phyloP scores from a whole-genome alignment of 2,113 vertebrate genomes.

The Vulpes ferrilata region DNA sequence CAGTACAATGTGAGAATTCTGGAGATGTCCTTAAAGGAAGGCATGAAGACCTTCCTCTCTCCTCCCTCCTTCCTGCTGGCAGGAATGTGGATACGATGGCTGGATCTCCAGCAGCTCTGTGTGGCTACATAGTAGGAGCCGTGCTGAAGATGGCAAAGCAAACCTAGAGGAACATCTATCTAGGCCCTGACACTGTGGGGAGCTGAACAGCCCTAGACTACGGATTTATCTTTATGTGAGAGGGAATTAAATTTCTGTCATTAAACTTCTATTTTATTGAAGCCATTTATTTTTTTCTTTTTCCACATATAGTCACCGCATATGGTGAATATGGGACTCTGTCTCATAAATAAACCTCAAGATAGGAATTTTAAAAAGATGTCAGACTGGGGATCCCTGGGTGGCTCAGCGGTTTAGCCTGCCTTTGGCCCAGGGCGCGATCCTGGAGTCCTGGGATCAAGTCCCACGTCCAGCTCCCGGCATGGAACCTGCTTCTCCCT shows the following conservation, averaged over 20 bases:
- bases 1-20: neutral
- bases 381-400: no score
- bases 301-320: neutral
- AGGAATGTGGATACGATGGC: neutral
- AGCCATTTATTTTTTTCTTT: neutral
- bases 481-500: no score
- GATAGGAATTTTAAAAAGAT: neutral
- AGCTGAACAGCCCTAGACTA: neutral
- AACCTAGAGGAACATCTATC: neutral
- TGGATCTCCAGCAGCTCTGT: neutral
- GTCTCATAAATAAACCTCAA: neutral
- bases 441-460: no score
- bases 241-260: neutral
- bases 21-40: neutral
- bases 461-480: no score
- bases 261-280: neutral
- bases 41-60: neutral
- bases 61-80: neutral
- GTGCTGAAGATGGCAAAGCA: neutral
- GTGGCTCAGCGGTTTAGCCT: no score
- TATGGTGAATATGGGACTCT: neutral
- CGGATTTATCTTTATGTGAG: neutral
- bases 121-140: neutral
- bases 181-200: accelerated
- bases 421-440: no score